Conservation (phyloP, 2,888 invertebrate genomes). For the Drosophila kambysellisi region DNA sequence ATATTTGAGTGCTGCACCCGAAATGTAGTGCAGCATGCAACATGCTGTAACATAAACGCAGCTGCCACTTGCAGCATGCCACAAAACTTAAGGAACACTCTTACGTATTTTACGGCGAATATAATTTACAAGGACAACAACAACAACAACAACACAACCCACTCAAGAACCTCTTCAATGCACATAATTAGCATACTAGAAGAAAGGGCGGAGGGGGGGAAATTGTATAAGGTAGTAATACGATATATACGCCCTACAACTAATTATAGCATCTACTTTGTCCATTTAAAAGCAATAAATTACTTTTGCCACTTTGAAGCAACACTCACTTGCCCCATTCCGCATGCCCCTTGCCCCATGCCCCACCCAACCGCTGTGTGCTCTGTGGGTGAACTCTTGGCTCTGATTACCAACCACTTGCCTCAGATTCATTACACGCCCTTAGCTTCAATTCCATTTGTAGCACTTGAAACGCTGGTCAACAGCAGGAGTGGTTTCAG, state of each 20-base stretch:
- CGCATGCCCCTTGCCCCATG: neutral
- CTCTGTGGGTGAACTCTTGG: constrained; percentile 7
- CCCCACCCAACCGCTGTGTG: neutral
- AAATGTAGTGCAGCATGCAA: constrained; percentile 21
- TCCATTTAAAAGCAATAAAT: constrained; percentile 31
- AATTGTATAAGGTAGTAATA: constrained; percentile 28
- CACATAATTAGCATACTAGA: neutral
- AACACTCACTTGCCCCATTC: neutral
- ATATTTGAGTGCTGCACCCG: neutral
- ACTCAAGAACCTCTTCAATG: neutral
- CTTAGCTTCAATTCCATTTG: constrained; percentile 8
- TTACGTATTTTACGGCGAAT: constrained; percentile 49
- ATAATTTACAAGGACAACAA: constrained; percentile 51
- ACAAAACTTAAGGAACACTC: constrained; percentile 28
- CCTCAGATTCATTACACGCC: constrained; percentile 35
- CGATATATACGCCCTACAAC: constrained; percentile 43
- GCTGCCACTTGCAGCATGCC: constrained; percentile 12
- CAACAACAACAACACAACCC: neutral
- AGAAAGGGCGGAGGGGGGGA: neutral
- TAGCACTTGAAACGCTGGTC: neutral
- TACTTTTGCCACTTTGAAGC: constrained; percentile 8
- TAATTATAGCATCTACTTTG: constrained; percentile 52
- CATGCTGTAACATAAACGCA: constrained; percentile 14
- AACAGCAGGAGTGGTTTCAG: constrained; percentile 5
- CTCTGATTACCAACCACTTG: constrained; percentile 6